These are phyloP conservation scores for Epinephelus fuscoguttatus DNA, from an alignment of 2,113 vertebrate genomes.

Conservation along the genomic window DNA sequence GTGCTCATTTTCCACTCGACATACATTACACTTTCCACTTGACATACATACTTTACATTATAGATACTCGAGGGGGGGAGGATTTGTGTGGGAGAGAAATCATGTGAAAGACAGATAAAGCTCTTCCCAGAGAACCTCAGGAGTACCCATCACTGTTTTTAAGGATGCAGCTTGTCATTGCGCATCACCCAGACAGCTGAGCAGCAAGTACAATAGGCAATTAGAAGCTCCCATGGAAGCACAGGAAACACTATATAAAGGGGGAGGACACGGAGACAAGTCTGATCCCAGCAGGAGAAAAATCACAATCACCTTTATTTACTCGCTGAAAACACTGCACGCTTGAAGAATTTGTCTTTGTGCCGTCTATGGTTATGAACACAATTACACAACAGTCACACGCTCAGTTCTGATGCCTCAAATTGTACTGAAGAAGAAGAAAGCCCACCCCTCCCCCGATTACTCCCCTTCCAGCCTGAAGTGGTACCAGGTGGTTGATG, in stretches of 20 bases:
- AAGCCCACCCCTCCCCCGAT: neutral
- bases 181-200: constrained; percentile 57
- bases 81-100: constrained; percentile 39
- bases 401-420: constrained; percentile 16
- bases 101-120: constrained; percentile 47
- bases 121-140: constrained; percentile 38
- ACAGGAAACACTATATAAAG: constrained; percentile 37
- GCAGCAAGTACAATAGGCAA: constrained; percentile 66
- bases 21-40: constrained; percentile 36
- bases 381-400: constrained; percentile 38
- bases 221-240: constrained; percentile 64
- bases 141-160: constrained; percentile 41
- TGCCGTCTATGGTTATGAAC: constrained; percentile 7
- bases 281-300: constrained; percentile 33
- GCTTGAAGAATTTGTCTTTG: constrained; percentile 20
- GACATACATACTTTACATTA: constrained; percentile 40
- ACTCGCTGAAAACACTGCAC: neutral
- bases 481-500: constrained; percentile 57
- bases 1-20: constrained; percentile 39
- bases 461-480: constrained; percentile 41
- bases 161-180: constrained; percentile 56
- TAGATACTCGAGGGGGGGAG: neutral
- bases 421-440: constrained; percentile 14
- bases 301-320: constrained; percentile 55
- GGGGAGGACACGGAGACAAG: neutral